Evolutionary conservation across 2,797 vertebrate species (phyloP).

Genomic region (Leptatherina wallacei): DNA sequence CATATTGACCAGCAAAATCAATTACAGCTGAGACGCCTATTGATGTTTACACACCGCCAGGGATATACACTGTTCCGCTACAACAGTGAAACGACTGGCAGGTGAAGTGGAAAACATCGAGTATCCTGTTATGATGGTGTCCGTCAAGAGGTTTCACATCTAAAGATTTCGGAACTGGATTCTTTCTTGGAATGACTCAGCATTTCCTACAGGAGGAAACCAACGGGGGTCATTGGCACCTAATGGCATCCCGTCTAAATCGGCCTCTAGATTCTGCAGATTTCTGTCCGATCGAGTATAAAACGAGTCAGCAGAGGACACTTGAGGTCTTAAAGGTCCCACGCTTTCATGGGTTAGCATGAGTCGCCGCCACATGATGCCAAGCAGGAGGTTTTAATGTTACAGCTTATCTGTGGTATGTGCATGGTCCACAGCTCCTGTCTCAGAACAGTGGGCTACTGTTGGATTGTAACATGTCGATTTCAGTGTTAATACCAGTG

Average conservation of each 20-base stretch:
- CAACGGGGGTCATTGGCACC: too few relatives aligned
- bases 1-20: constrained; percentile 66
- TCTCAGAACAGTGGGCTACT: constrained; percentile 24
- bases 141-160: not conserved
- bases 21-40: constrained; percentile 61
- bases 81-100: not conserved
- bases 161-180: too few relatives aligned
- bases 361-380: too few relatives aligned
- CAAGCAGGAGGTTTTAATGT: not conserved
- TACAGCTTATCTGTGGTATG: not conserved
- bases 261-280: not conserved
- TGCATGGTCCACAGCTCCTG: constrained; percentile 1
- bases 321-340: too few relatives aligned
- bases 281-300: not conserved
- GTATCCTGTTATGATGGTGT: not conserved
- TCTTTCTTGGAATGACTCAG: not conserved
- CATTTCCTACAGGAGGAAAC: too few relatives aligned
- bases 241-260: not conserved
- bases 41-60: constrained; percentile 52
- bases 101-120: not conserved
- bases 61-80: constrained; percentile 25
- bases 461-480: constrained; percentile 12
- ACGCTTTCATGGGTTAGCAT: too few relatives aligned
- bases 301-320: not conserved
- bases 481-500: not conserved